These are phyloP conservation scores for Monodelphis domestica DNA, from an alignment of 2,797 vertebrate genomes.

Conservation along the genomic window DNA sequence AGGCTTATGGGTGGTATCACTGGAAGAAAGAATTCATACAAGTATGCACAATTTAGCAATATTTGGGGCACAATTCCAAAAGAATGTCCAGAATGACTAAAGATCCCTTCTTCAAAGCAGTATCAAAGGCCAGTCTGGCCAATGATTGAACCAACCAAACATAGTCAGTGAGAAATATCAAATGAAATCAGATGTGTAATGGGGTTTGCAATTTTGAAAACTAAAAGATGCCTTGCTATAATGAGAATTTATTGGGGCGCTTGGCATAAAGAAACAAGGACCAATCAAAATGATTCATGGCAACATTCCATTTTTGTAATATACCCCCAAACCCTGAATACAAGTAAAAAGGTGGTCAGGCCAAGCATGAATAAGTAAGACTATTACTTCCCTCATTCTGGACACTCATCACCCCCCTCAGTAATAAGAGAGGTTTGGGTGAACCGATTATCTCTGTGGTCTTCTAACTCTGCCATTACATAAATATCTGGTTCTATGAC, in stretches of 20 bases:
- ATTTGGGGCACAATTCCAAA: background rate
- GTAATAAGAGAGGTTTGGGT: background rate
- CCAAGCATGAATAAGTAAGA: background rate
- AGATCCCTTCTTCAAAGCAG: background rate
- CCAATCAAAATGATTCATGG: background rate
- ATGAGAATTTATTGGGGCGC: background rate
- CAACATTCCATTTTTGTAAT: background rate
- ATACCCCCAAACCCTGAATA: background rate
- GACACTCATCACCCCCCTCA: background rate
- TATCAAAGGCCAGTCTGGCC: background rate
- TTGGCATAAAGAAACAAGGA: background rate
- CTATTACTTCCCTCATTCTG: background rate
- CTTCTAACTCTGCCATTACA: background rate
- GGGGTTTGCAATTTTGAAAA: background rate
- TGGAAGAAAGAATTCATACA: background rate
- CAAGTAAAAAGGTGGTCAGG: background rate
- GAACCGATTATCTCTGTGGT: background rate
- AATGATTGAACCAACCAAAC: background rate
- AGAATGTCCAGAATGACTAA: background rate
- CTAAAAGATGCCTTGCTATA: background rate
- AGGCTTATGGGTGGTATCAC: too few species aligned
- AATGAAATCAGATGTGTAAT: background rate
- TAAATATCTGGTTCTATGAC: background rate
- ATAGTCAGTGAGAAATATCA: background rate
- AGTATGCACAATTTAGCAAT: background rate